Base-by-base conservation (phyloP, 2,888 invertebrate species). In the Liopterus haemorrhoidalis region DNA sequence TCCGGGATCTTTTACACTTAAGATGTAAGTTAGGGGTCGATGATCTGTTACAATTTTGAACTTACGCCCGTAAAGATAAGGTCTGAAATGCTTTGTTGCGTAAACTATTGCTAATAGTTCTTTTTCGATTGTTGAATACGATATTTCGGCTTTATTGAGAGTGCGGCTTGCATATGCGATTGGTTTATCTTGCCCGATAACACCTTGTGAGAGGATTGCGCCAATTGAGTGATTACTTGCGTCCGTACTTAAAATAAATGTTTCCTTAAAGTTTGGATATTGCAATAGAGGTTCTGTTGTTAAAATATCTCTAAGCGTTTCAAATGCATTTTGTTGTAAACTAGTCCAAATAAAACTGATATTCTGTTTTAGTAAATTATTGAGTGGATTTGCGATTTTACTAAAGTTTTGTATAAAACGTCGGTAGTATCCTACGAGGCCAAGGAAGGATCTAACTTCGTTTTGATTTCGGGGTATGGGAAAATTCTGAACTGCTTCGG, bases 321-420 rank as follows among this genome's bases (percentile, higher is more conserved):
- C 54, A 22, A 58, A 54, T 5, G 69, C 67, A 41, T 65, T 64
- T 2, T 62, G 56, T 5, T 60, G 22, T 40, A 36, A n/a, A 11
- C 9, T 14, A 4, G 24, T 33, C 44, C 9, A 15, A 33, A 4
- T 48, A 18, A 39, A 42, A n/a, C n/a, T 9, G 9, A 25, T 19
- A 36, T 45, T 24, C 20, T 48, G 39, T 22, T 30, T 36, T n/a
- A 46, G 20, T 32, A 40, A 8, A 11, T 40, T 12, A 2, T 43
- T 50, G 9, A 50, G 16, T 2, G 40, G 45, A 27, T 44, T 40
- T 8, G 48, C 27, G 4, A 43, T 20, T 28, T 43, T 16, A 12
- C 32, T 28, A 21, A 49, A 46, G 27, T 49, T 32, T 31, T 25
- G 8, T 8, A 49, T 49, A 24, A 47, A 31, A 16, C 15, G 4